Conservation (phyloP, 2,888 invertebrate genomes). For the Willowsia nigromaculata region DNA sequence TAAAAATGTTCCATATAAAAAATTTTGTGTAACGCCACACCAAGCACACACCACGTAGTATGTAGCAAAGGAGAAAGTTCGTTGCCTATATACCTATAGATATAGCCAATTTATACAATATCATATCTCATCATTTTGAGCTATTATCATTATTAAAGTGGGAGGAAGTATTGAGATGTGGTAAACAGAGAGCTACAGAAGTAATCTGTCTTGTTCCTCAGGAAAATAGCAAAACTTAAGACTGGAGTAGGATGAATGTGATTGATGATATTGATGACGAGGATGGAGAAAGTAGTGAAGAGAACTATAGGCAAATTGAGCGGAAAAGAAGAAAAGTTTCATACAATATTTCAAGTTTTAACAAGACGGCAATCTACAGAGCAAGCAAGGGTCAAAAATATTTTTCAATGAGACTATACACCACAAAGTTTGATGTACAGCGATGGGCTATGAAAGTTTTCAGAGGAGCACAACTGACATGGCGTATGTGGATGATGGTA, state of each 20-base stretch:
- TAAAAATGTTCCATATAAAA: neutral
- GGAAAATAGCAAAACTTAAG: neutral
- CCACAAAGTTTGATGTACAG: too few relatives aligned
- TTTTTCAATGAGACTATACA: too few relatives aligned
- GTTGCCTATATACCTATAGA: neutral
- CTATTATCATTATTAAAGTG: neutral
- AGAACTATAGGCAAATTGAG: constrained; percentile 7
- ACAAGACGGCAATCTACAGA: neutral
- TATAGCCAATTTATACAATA: neutral
- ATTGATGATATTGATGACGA: neutral
- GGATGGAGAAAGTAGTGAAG: too few relatives aligned
- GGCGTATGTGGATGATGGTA: too few relatives aligned
- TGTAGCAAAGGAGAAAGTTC: neutral
- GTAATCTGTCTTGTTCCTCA: neutral
- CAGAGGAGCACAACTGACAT: too few relatives aligned
- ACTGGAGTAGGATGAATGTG: neutral
- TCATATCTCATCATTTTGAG: constrained; percentile 27
- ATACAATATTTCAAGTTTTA: constrained; percentile 4
- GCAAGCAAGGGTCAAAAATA: neutral
- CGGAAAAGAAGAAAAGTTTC: neutral
- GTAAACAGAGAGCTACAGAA: neutral
- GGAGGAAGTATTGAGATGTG: neutral
- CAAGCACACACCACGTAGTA: neutral
- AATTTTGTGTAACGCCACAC: neutral
- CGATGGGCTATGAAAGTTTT: too few relatives aligned